Conservation (phyloP, 2,113 vertebrate species). For the Thermophis baileyi region DNA sequence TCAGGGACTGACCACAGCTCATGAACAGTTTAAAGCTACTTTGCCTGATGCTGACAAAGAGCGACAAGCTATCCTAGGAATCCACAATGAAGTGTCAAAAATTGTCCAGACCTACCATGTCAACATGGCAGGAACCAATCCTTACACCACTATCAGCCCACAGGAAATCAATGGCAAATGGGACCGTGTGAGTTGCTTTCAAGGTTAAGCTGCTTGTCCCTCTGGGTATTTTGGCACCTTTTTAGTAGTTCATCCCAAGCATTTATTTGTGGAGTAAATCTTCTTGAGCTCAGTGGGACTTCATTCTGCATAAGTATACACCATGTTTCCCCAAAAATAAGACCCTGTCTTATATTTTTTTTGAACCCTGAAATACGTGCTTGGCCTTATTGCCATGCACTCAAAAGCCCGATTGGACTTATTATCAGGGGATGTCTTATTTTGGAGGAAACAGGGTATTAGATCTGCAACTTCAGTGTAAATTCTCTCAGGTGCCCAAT, state of each 20-base stretch:
- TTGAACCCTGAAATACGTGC: too few relatives aligned
- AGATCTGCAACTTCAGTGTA: neutral
- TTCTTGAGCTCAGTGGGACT: neutral
- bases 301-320: neutral
- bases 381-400: too few relatives aligned
- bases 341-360: too few relatives aligned
- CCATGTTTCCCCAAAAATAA: too few relatives aligned
- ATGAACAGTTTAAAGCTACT: conserved; percentile 98
- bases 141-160: conserved; percentile 93
- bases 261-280: neutral
- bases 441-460: too few relatives aligned
- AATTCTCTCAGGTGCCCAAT: neutral
- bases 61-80: conserved; percentile 91
- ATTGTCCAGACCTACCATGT: conserved; percentile 98
- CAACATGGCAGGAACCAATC: conserved; percentile 93
- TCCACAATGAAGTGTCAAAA: conserved; percentile 96
- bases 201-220: neutral
- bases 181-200: conserved; percentile 84
- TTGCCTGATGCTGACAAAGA: conserved; percentile 97
- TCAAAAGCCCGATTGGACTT: too few relatives aligned
- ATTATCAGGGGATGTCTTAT: too few relatives aligned
- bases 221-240: neutral
- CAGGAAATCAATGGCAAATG: conserved; percentile 96
- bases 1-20: conserved; percentile 93
- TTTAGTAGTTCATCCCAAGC: conserved; percentile 7